Percentiles rank a stretch among this genome's conserved stretches.
phyloP scores from a whole-genome alignment of 2,113 vertebrate species.

The Oreocharis arfaki region DNA sequence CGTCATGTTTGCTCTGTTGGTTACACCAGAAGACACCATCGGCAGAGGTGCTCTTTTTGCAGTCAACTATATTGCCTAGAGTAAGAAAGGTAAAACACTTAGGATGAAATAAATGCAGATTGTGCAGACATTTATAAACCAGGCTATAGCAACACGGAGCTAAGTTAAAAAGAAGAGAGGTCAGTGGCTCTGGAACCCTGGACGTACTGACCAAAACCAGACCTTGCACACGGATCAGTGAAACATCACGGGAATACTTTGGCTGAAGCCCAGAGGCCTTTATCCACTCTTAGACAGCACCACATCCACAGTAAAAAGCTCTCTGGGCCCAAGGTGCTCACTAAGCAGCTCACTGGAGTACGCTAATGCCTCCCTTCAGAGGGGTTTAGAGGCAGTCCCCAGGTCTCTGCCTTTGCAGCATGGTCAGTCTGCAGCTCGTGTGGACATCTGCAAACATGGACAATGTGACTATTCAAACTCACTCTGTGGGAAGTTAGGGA shows the following conservation, averaged over 20 bases:
- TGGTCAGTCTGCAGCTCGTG: neutral
- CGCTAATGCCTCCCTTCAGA: neutral
- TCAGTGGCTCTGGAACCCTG: neutral
- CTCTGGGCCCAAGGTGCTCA: neutral
- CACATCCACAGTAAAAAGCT: neutral
- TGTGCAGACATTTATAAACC: neutral
- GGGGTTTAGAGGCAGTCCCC: neutral
- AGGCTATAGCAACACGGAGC: neutral
- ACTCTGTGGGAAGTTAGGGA: neutral
- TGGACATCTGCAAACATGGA: neutral
- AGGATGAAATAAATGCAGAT: neutral
- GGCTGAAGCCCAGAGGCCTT: neutral
- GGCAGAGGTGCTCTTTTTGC: neutral
- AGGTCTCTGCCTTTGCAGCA: neutral
- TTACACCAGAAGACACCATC: neutral
- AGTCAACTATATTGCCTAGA: neutral
- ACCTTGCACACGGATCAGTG: accelerated
- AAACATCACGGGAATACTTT: neutral
- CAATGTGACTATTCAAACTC: neutral
- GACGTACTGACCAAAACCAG: neutral
- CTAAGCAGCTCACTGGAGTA: neutral
- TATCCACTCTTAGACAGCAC: neutral
- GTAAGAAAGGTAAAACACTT: neutral
- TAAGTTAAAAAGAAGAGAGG: neutral
- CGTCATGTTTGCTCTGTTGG: neutral